phyloP scores from a whole-genome alignment of 2,888 invertebrate genomes.

The Saturnia pavonia region DNA sequence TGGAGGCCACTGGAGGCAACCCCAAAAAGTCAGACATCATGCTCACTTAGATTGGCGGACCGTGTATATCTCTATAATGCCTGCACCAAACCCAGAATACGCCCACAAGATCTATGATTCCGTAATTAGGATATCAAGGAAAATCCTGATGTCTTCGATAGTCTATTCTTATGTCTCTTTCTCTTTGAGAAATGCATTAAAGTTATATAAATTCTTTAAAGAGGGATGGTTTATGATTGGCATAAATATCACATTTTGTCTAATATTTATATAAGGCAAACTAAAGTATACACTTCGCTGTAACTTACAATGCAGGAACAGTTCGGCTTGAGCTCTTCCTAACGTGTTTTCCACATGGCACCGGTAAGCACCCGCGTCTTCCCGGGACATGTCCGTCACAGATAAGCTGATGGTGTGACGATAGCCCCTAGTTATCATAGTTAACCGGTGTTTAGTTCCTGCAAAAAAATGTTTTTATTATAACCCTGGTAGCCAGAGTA shows the following conservation, averaged over 20 bases:
- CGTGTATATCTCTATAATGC: no score
- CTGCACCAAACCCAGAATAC: no score
- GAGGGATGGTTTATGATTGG: neutral
- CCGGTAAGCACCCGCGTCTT: constrained; percentile 85
- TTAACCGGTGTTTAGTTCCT: constrained; percentile 56
- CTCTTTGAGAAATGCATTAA: no score
- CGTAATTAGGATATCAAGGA: no score
- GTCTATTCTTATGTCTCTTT: no score
- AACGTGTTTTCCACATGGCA: constrained; percentile 85
- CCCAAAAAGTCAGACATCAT: no score
- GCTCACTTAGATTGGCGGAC: no score
- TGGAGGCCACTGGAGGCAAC: no score
- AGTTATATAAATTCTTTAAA: no score
- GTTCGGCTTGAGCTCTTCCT: constrained; percentile 85
- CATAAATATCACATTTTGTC: neutral
- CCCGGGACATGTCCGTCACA: constrained; percentile 78
- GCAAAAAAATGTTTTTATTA: neutral
- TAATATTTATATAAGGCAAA: neutral
- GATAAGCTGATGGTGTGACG: constrained; percentile 83
- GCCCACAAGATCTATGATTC: no score
- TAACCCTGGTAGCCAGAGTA: neutral
- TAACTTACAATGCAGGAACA: constrained; percentile 85
- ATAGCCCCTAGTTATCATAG: constrained; percentile 70
- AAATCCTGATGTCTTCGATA: no score
- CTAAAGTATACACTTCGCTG: no score